Conservation (phyloP, 1,140 invertebrate genomes). For the Eulimnadia texana region DNA sequence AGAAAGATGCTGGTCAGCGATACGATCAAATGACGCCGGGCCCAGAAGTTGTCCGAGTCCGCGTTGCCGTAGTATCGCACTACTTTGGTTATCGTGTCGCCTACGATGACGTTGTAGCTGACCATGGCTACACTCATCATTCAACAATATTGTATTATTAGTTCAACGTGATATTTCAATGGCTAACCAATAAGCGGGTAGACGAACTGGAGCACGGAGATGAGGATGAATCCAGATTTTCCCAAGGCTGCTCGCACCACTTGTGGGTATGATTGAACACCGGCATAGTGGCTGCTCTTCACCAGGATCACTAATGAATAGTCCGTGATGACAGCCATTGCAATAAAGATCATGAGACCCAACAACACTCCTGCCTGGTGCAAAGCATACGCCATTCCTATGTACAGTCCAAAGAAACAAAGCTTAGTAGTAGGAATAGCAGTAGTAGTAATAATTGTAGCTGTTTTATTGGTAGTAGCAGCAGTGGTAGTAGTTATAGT, state of each 20-base stretch:
- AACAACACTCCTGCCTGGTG: conserved; percentile 64
- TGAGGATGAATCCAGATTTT: conserved; percentile 56
- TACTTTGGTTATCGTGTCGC: conserved; percentile 75
- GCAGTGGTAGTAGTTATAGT: too few relatives aligned
- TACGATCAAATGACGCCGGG: conserved; percentile 58
- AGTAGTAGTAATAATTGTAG: not conserved
- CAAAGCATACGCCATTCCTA: conserved; percentile 69
- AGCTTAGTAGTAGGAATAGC: not conserved
- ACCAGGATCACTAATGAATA: conserved; percentile 73
- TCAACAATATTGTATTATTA: too few relatives aligned
- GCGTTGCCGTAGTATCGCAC: conserved; percentile 43
- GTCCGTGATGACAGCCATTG: conserved; percentile 65
- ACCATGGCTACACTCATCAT: conserved; percentile 58
- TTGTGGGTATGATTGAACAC: conserved; percentile 68
- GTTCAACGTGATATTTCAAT: too few relatives aligned
- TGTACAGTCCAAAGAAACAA: conserved; percentile 21
- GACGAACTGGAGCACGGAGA: conserved; percentile 63
- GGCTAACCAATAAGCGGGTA: conserved; percentile 72
- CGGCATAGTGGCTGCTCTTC: conserved; percentile 59
- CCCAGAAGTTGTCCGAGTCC: conserved; percentile 41
- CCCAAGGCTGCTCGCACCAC: conserved; percentile 72
- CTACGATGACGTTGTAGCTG: conserved; percentile 79
- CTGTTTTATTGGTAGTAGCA: not conserved
- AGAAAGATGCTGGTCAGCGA: conserved; percentile 56
- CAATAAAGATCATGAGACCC: conserved; percentile 52